These are phyloP conservation scores for Poecilia gillii DNA, from an alignment of 2,797 vertebrate genomes.

Conservation along the genomic window DNA sequence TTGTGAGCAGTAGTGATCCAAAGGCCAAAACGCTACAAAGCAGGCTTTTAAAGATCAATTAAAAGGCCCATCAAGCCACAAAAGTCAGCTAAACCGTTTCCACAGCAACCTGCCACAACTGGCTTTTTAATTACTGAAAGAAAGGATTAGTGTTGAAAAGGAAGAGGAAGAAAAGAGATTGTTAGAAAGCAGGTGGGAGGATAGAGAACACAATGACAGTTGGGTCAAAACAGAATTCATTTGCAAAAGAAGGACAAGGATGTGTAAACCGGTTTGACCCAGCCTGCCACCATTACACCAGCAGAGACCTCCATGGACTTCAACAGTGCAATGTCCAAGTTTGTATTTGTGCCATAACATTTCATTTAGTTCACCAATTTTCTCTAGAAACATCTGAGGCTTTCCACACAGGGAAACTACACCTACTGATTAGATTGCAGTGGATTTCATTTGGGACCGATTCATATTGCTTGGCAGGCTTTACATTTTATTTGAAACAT, in stretches of 20 bases:
- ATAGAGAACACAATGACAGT: constrained; percentile 41
- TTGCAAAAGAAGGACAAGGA: constrained; percentile 26
- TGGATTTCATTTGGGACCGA: neutral
- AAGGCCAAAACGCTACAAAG: constrained; percentile 11
- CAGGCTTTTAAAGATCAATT: constrained; percentile 40
- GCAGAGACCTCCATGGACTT: constrained; percentile 3
- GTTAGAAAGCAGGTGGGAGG: constrained; percentile 23
- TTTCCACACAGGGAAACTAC: neutral
- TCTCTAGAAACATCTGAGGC: neutral
- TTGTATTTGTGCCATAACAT: neutral
- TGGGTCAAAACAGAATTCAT: constrained; percentile 49
- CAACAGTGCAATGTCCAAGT: neutral
- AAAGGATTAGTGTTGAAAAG: constrained; percentile 34
- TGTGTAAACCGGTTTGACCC: constrained; percentile 35
- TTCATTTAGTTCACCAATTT: neutral
- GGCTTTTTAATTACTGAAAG: constrained; percentile 10
- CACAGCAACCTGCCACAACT: constrained; percentile 55
- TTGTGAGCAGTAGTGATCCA: neutral
- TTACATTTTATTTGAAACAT: neutral
- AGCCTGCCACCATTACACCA: constrained; percentile 4
- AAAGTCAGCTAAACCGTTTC: constrained; percentile 43
- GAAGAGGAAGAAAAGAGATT: neutral
- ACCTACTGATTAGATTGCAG: neutral
- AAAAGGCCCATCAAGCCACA: constrained; percentile 29
- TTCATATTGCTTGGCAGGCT: neutral